Evolutionary conservation across 2,888 invertebrate genomes (phyloP).

Genomic region (Ochropleura leucogaster): DNA sequence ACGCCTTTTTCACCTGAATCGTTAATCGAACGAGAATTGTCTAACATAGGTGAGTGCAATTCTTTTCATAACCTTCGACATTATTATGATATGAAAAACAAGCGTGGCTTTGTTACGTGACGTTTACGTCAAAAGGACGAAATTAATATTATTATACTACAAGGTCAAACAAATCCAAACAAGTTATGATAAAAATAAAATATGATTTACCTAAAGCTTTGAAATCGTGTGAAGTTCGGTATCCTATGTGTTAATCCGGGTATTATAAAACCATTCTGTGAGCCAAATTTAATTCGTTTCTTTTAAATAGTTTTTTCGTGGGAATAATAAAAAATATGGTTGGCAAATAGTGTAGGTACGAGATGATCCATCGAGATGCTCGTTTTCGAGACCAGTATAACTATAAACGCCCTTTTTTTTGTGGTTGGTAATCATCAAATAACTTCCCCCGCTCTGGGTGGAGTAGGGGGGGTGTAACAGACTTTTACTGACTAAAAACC

Average conservation of each 20-base stretch:
- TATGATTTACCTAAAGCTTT: not conserved
- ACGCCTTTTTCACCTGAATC: not conserved
- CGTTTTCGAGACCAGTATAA: too few relatives aligned
- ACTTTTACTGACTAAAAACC: too few relatives aligned
- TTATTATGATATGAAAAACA: not conserved
- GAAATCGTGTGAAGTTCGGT: not conserved
- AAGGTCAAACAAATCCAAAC: not conserved
- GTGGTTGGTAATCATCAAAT: not conserved
- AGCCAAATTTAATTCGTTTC: too few relatives aligned
- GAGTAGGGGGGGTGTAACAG: not conserved
- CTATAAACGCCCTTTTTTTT: too few relatives aligned
- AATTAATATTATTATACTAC: not conserved
- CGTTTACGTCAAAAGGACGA: not conserved
- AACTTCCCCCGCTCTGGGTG: not conserved
- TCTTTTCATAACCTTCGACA: not conserved
- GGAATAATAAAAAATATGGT: too few relatives aligned
- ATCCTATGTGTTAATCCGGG: not conserved
- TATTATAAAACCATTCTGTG: too few relatives aligned
- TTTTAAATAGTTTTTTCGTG: too few relatives aligned
- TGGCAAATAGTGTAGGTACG: too few relatives aligned
- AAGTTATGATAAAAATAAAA: too few relatives aligned
- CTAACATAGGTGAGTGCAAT: not conserved
- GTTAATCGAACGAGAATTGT: not conserved
- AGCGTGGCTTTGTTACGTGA: not conserved
- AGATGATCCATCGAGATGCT: too few relatives aligned